These are phyloP conservation scores for Leptinotarsa texana DNA, from an alignment of 1,140 invertebrate species.

Conservation along the genomic window DNA sequence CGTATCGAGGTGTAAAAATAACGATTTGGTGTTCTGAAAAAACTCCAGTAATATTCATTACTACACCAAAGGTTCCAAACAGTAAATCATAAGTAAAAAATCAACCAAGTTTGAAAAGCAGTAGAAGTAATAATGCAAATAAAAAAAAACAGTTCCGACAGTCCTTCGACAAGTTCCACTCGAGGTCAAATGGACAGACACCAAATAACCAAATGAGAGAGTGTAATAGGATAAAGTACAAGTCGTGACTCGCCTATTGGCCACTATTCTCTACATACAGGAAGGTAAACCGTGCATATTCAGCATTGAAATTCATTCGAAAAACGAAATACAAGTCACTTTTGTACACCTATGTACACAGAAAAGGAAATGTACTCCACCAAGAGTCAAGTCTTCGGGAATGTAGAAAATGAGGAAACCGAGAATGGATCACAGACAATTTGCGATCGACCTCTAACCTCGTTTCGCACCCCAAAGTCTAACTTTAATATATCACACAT, in stretches of 20 bases:
- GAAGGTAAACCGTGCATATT: slow-evolving; percentile 56
- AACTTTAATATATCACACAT: slow-evolving; percentile 2
- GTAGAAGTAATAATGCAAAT: too few species aligned
- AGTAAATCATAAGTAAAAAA: not conserved
- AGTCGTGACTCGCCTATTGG: slow-evolving; percentile 42
- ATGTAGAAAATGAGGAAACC: slow-evolving; percentile 8
- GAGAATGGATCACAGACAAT: not conserved
- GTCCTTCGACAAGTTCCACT: not conserved
- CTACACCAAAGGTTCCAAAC: too few species aligned
- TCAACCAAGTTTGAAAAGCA: not conserved
- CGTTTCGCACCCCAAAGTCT: slow-evolving; percentile 14
- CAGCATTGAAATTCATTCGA: slow-evolving; percentile 51
- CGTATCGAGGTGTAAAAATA: too few species aligned
- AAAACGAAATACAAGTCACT: slow-evolving; percentile 38
- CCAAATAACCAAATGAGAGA: slow-evolving; percentile 43
- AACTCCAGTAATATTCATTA: too few species aligned
- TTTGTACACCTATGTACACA: slow-evolving; percentile 50
- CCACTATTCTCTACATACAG: slow-evolving; percentile 54
- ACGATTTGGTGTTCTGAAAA: too few species aligned
- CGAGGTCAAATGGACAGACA: slow-evolving; percentile 29
- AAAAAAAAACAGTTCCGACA: not conserved
- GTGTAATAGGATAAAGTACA: slow-evolving; percentile 50
- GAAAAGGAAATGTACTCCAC: slow-evolving; percentile 30
- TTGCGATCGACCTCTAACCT: not conserved
- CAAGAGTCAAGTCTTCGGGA: slow-evolving; percentile 16